Base-by-base conservation (phyloP, 2,113 vertebrate genomes). In the Dinomys branickii region DNA sequence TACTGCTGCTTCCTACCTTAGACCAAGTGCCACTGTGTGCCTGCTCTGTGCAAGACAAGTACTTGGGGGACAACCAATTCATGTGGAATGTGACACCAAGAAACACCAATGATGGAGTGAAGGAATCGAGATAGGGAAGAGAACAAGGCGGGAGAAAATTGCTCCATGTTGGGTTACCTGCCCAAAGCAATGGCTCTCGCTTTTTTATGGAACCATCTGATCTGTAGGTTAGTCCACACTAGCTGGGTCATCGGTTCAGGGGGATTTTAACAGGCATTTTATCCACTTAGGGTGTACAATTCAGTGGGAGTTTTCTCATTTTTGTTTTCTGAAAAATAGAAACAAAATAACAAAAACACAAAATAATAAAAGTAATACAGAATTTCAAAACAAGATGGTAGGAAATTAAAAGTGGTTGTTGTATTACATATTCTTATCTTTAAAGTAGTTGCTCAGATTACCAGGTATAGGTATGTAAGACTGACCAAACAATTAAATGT, bases 1-100 rank as follows among this genome's bases (percentile, higher is more conserved):
- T 47, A 1, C 61, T 0, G 2, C 47, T 26, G 56, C 17, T 7
- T 41, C 61, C 3, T 12, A 0, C 16, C 44, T 0, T n/a, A 75
- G 17, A 33, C 85, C 24, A 24, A 19, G 14, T 1, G 33, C 10
- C n/a, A 8, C 0, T 75, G 13, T 13, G 28, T 3, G 9, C 52
- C 7, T 5, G 3, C 50, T 54, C 4, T 1, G 8, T 17, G 80
- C 87, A 28, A 59, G 61, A 16, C 50, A 0, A 1, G 0, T 75
- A 26, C 41, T 13, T 73, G n/a, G 71, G 41, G 41, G 24, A 20
- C 35, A 69, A 9, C n/a, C 7, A 7, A 38, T 20, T 69, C 67
- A 38, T 20, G 19, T 19, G 54, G 35, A 78, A 2, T 13, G 13
- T 33, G 65, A 59, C 9, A 35, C 2, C 4, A 16, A 26, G 54